These are phyloP conservation scores for Gadopsis bispinosus DNA, from an alignment of 2,797 vertebrate species.

Conservation along the genomic window DNA sequence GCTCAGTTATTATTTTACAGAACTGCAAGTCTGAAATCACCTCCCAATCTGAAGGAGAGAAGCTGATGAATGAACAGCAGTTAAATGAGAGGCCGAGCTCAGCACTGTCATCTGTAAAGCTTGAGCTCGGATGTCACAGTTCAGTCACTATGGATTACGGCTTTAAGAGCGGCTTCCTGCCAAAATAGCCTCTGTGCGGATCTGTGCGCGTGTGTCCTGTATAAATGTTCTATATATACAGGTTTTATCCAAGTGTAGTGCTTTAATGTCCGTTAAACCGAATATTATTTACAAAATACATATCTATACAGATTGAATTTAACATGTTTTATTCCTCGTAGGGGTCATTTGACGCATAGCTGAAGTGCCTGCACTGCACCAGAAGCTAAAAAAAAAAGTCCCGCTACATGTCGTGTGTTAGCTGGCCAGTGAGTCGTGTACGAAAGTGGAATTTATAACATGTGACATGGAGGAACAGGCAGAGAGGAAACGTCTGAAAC, in stretches of 20 bases:
- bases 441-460: not conserved
- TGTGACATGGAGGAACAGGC: not conserved
- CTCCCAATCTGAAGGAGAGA: not conserved
- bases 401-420: not conserved
- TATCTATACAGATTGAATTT: not conserved
- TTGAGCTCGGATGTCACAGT: conserved; percentile 70
- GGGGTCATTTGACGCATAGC: not conserved
- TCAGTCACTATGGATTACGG: conserved; percentile 68
- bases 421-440: not conserved
- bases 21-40: not conserved
- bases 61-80: conserved; percentile 59
- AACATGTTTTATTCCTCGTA: not conserved
- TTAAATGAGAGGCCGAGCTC: conserved; percentile 59
- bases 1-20: conserved; percentile 6
- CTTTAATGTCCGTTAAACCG: not conserved
- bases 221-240: not conserved
- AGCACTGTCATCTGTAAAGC: conserved; percentile 62
- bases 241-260: not conserved
- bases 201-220: conserved; percentile 14
- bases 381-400: not conserved
- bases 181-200: conserved; percentile 42
- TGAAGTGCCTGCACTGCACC: not conserved
- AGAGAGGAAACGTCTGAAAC: not conserved
- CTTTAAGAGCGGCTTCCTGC: conserved; percentile 56
- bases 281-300: not conserved